phyloP scores from a whole-genome alignment of 2,113 vertebrate species.

The Xiphias gladius region DNA sequence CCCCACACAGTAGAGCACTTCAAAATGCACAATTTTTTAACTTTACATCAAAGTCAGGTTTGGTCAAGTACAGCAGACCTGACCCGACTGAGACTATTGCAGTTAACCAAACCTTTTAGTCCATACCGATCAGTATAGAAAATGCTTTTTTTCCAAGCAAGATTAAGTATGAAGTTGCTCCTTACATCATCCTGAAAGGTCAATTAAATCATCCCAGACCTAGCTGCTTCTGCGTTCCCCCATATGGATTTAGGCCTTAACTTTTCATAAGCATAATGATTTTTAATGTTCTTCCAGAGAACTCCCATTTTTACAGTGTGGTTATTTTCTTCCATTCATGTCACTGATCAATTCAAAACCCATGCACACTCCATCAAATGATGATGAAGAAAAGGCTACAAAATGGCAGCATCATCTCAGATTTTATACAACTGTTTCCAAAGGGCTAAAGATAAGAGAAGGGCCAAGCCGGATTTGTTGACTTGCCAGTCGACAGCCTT shows the following conservation, averaged over 20 bases:
- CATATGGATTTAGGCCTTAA: slow-evolving; percentile 23
- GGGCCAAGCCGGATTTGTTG: slow-evolving; percentile 55
- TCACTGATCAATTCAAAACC: slow-evolving; percentile 27
- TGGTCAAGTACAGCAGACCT: slow-evolving; percentile 8
- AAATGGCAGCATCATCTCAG: slow-evolving; percentile 42
- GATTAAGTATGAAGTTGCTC: not conserved
- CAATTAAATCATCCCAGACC: slow-evolving; percentile 11
- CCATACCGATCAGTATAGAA: not conserved
- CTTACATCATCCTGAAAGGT: slow-evolving; percentile 8
- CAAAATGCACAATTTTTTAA: too few relatives aligned
- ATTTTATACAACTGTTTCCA: slow-evolving; percentile 51
- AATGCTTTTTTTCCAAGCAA: slow-evolving; percentile 6
- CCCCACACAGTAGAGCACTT: too few relatives aligned
- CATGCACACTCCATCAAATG: not conserved
- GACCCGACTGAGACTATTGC: not conserved
- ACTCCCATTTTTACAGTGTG: not conserved
- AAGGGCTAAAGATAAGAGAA: slow-evolving; percentile 54
- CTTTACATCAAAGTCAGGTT: not conserved
- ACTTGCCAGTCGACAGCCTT: slow-evolving; percentile 61
- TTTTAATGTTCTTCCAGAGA: slow-evolving; percentile 1
- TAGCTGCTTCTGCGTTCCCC: not conserved
- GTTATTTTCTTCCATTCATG: not conserved
- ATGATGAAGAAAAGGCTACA: not conserved
- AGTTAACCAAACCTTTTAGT: not conserved
- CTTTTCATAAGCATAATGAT: slow-evolving; percentile 14